phyloP scores from a whole-genome alignment of 1,140 invertebrate species.

The Piezodorus guildinii region DNA sequence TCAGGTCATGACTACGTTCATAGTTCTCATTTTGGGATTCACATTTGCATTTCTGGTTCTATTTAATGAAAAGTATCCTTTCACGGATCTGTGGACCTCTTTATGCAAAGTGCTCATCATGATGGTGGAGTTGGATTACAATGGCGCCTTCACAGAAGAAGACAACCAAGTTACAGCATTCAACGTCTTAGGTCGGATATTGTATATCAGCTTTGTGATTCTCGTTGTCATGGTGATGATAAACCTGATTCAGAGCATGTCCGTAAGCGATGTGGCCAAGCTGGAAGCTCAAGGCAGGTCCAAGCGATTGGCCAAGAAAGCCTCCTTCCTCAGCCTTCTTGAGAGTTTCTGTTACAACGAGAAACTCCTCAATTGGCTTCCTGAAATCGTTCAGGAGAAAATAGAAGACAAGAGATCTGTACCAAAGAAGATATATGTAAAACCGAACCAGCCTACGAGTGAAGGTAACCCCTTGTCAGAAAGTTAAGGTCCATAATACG shows the following conservation, averaged over 20 bases:
- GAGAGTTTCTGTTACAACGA: neutral
- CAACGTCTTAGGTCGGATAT: constrained; percentile 29
- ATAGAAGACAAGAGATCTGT: neutral
- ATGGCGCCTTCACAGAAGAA: constrained; percentile 31
- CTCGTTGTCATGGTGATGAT: constrained; percentile 36
- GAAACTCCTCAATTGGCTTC: neutral
- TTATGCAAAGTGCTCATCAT: constrained; percentile 43
- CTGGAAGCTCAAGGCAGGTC: constrained; percentile 24
- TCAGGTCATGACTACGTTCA: constrained; percentile 38
- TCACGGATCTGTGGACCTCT: constrained; percentile 36
- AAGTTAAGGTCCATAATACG: neutral
- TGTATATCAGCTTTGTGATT: constrained; percentile 32
- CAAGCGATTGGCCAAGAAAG: neutral
- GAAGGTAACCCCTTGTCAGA: neutral
- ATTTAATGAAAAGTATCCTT: constrained; percentile 35
- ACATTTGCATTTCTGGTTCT: constrained; percentile 41
- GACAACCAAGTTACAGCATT: constrained; percentile 15
- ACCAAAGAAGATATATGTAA: neutral
- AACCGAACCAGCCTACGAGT: neutral
- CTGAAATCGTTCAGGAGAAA: neutral
- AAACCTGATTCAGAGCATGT: constrained; percentile 37
- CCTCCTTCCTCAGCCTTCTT: neutral
- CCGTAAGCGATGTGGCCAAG: constrained; percentile 35
- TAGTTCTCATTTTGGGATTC: constrained; percentile 43
- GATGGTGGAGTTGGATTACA: constrained; percentile 45